phyloP scores from a whole-genome alignment of 2,113 vertebrate species.

The Pollimyrus isidori region DNA sequence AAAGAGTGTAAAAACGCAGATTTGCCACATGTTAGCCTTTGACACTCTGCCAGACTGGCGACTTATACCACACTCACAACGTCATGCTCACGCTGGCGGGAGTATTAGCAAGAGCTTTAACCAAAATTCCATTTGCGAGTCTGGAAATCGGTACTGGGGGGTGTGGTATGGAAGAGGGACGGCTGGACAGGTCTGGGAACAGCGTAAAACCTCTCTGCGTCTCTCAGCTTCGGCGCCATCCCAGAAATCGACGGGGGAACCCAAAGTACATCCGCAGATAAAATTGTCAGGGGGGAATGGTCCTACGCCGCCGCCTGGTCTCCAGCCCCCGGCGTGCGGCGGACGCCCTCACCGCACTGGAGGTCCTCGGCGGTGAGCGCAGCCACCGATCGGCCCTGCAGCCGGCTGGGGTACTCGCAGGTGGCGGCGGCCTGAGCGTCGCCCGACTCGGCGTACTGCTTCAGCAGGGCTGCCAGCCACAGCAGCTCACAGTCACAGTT shows the following conservation, averaged over 20 bases:
- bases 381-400: constrained; percentile 91
- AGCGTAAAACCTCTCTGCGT: neutral
- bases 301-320: neutral
- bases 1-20: neutral
- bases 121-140: neutral
- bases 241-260: neutral
- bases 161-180: neutral
- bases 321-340: neutral
- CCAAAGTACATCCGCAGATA: neutral
- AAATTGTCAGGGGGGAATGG: neutral
- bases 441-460: constrained; percentile 80
- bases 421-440: constrained; percentile 92
- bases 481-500: constrained; percentile 93
- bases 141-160: neutral
- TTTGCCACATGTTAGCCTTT: neutral
- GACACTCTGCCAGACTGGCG: neutral
- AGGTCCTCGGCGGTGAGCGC: constrained; percentile 88
- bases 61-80: neutral
- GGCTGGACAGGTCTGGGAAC: neutral
- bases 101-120: neutral
- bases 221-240: neutral
- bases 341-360: constrained; percentile 75
- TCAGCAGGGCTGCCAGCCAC: constrained; percentile 88
- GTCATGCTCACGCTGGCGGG: neutral
- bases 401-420: constrained; percentile 79